A percentile compares a stretch with the other conserved stretches of the same genome.
phyloP scores from a whole-genome alignment of 1,140 invertebrate genomes.

The Drosophila rufa region DNA sequence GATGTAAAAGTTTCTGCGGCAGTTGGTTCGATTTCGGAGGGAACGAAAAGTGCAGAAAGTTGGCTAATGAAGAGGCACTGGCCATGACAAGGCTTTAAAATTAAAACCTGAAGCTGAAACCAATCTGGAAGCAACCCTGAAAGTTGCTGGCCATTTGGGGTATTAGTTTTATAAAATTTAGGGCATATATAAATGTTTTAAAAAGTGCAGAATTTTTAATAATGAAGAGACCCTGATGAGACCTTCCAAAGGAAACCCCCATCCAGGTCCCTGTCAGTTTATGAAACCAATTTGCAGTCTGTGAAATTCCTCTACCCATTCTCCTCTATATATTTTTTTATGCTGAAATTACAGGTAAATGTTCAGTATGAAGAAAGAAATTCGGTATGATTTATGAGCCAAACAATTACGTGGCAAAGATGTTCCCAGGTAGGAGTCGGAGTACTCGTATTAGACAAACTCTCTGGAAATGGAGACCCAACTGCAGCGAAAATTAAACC shows the following conservation, averaged over 20 bases:
- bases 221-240: not conserved
- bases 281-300: constrained; percentile 61
- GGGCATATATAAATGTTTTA: too few relatives aligned
- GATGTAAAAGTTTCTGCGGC: constrained; percentile 54
- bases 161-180: not conserved
- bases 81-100: constrained; percentile 45
- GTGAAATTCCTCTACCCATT: constrained; percentile 41
- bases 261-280: constrained; percentile 23
- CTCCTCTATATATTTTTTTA: constrained; percentile 8
- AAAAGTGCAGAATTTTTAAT: not conserved
- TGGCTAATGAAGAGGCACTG: constrained; percentile 43
- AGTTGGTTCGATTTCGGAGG: constrained; percentile 22
- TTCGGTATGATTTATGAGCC: constrained; percentile 74
- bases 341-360: constrained; percentile 74
- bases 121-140: not conserved
- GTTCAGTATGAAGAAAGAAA: constrained; percentile 52
- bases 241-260: not conserved
- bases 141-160: not conserved
- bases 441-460: constrained; percentile 21
- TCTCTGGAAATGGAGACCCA: constrained; percentile 40
- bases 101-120: constrained; percentile 3
- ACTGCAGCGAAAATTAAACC: constrained; percentile 73
- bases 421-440: constrained; percentile 68
- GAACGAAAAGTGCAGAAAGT: constrained; percentile 17
- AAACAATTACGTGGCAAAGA: constrained; percentile 76